phyloP scores from a whole-genome alignment of 2,888 invertebrate species.

The Rhamphomyia laevipes region DNA sequence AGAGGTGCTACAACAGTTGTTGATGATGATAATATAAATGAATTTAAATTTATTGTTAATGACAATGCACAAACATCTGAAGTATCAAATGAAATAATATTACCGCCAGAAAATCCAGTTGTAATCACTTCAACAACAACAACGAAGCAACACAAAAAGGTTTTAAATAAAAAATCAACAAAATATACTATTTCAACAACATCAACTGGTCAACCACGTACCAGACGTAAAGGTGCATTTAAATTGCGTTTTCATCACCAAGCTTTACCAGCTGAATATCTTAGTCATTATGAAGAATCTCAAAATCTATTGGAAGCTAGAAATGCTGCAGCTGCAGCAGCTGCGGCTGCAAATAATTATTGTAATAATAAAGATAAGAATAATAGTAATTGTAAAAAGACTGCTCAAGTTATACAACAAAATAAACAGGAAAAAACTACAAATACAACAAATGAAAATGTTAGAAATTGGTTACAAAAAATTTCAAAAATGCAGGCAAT shows the following conservation, averaged over 20 bases:
- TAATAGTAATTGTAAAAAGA: constrained; percentile 4
- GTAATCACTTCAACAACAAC: not conserved
- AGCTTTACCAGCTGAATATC: constrained; percentile 63
- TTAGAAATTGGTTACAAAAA: constrained; percentile 63
- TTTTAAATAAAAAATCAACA: not conserved
- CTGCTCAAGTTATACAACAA: not conserved
- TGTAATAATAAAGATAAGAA: constrained; percentile 14
- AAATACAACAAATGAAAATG: constrained; percentile 46
- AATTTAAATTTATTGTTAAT: constrained; percentile 25
- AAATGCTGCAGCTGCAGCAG: constrained; percentile 6
- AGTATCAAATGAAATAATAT: not conserved
- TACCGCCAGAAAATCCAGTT: not conserved
- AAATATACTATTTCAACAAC: constrained; percentile 16
- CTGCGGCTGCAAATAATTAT: not conserved
- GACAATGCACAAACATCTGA: constrained; percentile 17
- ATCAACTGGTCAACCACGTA: constrained; percentile 23
- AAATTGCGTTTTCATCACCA: constrained; percentile 73
- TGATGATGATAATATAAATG: constrained; percentile 27
- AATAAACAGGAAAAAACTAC: not conserved
- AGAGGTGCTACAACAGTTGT: constrained; percentile 31
- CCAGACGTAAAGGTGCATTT: constrained; percentile 42
- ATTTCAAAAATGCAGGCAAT: constrained; percentile 57
- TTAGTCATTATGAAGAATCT: constrained; percentile 67
- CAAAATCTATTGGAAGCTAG: constrained; percentile 42
- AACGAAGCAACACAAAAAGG: not conserved